Evolutionary conservation across 2,888 invertebrate species (phyloP).

Genomic region (Temnothorax unifasciatus): DNA sequence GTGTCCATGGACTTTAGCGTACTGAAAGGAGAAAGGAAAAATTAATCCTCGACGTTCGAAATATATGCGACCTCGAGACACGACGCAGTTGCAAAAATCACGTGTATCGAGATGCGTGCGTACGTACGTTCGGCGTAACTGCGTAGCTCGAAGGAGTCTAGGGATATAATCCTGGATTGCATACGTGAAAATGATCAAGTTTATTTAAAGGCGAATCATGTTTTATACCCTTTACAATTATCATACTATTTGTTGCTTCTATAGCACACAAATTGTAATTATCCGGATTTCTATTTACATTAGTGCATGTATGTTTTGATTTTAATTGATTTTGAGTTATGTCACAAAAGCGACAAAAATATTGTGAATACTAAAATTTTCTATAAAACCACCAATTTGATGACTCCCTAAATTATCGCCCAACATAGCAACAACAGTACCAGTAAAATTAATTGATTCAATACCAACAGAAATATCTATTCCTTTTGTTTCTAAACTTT

Average conservation of each 20-base stretch:
- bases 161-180: slow-evolving; percentile 67
- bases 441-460: too few relatives aligned
- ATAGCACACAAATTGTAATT: slow-evolving; percentile 9
- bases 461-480: too few relatives aligned
- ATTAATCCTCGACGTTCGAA: too few relatives aligned
- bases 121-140: too few relatives aligned
- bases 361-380: slow-evolving; percentile 74
- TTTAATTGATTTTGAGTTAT: slow-evolving; percentile 13
- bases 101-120: too few relatives aligned
- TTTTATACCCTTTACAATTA: slow-evolving; percentile 61
- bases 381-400: slow-evolving; percentile 76
- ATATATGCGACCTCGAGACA: too few relatives aligned
- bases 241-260: slow-evolving; percentile 1
- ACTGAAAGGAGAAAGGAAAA: too few relatives aligned
- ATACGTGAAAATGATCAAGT: slow-evolving; percentile 69
- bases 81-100: too few relatives aligned
- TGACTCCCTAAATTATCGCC: too few relatives aligned
- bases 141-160: too few relatives aligned
- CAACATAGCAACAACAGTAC: too few relatives aligned
- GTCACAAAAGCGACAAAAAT: slow-evolving; percentile 76
- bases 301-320: slow-evolving; percentile 23
- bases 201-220: slow-evolving; percentile 68
- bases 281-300: slow-evolving; percentile 8
- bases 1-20: too few relatives aligned
- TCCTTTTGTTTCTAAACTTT: slow-evolving; percentile 73